These are phyloP conservation scores for Catharus ustulatus DNA, from an alignment of 2,797 vertebrate genomes.

Conservation along the genomic window DNA sequence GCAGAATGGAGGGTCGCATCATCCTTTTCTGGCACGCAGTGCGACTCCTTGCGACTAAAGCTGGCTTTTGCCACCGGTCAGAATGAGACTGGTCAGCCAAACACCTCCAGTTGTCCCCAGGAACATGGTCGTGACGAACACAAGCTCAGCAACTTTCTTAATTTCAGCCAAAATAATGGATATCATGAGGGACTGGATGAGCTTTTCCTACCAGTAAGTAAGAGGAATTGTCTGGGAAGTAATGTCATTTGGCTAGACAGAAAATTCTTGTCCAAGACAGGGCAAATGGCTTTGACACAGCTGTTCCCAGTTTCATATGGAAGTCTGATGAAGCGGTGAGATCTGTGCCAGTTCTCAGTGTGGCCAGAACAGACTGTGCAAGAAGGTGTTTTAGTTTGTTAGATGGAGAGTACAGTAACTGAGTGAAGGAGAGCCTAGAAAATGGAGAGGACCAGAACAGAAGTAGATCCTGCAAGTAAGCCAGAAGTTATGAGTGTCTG, in stretches of 20 bases:
- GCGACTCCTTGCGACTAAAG: neutral
- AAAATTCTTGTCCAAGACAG: neutral
- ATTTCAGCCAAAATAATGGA: conserved; percentile 8
- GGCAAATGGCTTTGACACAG: conserved; percentile 6
- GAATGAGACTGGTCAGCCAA: neutral
- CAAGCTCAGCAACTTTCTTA: neutral
- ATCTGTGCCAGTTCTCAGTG: neutral
- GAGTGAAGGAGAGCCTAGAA: conserved; percentile 14
- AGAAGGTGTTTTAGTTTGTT: neutral
- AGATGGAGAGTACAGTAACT: neutral
- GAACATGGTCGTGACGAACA: rapidly evolving
- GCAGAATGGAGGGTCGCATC: neutral
- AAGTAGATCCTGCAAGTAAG: conserved; percentile 50
- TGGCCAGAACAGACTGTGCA: neutral
- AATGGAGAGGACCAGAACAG: conserved; percentile 50
- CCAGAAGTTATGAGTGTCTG: conserved; percentile 32
- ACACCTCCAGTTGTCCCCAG: neutral
- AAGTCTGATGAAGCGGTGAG: neutral
- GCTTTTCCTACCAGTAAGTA: conserved; percentile 32
- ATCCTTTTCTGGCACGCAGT: neutral
- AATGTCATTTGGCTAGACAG: conserved; percentile 7
- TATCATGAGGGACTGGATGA: neutral
- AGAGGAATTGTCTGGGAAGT: conserved; percentile 25
- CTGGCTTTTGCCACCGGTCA: neutral
- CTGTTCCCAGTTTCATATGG: neutral